Percentiles rank a stretch among this genome's conserved stretches.
Conservation (phyloP, 2,797 vertebrate species). For the Stomatorhinus walkeri region DNA sequence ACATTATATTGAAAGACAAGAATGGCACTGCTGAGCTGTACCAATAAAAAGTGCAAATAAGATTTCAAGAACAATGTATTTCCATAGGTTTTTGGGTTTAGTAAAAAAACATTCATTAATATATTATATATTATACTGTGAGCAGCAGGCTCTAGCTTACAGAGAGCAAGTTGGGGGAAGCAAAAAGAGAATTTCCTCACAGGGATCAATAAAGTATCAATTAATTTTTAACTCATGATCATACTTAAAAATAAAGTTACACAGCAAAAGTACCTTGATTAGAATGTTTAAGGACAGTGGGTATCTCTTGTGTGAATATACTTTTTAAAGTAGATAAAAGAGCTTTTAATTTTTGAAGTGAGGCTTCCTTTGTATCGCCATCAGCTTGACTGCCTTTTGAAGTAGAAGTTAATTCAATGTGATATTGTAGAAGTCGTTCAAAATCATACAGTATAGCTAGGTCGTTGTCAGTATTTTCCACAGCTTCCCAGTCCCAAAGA, state of each 20-base stretch:
- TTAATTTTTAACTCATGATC: neutral
- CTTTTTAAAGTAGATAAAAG: constrained; percentile 55
- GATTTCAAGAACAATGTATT: neutral
- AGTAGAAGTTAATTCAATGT: constrained; percentile 36
- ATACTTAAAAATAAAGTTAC: neutral
- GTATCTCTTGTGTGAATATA: constrained; percentile 41
- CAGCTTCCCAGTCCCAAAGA: constrained; percentile 23
- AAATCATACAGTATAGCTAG: constrained; percentile 52
- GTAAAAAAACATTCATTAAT: neutral
- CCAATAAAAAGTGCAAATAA: neutral
- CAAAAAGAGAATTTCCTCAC: neutral
- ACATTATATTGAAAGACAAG: neutral
- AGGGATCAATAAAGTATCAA: neutral
- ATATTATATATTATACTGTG: neutral
- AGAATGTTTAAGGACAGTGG: constrained; percentile 40
- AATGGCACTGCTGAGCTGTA: neutral
- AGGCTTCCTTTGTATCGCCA: constrained; percentile 37
- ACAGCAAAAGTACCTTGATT: constrained; percentile 52
- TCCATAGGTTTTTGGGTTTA: neutral
- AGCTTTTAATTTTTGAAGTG: constrained; percentile 55
- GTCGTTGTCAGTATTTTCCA: constrained; percentile 32
- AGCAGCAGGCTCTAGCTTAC: neutral
- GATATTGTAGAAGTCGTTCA: constrained; percentile 49
- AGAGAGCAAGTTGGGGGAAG: neutral
- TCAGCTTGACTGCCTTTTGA: constrained; percentile 28